A percentile compares a stretch with the other conserved stretches of the same genome.
Conservation (phyloP, 2,113 vertebrate species). For the Morone chrysops region DNA sequence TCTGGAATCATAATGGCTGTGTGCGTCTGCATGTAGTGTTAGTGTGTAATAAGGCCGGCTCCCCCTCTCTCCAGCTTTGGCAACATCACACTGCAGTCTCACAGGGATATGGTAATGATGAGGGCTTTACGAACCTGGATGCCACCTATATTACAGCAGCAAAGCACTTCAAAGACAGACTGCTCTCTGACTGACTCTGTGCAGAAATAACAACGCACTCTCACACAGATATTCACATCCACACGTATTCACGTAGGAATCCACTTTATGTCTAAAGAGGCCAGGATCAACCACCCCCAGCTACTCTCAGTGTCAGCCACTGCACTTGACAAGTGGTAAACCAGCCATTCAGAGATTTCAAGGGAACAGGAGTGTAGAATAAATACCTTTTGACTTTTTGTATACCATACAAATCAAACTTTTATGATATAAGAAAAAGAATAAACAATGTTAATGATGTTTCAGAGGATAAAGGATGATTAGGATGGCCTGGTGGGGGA, state of each 20-base stretch:
- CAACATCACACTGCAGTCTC: slow-evolving; percentile 75
- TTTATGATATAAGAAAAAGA: neutral
- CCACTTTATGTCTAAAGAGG: slow-evolving; percentile 27
- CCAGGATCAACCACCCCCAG: slow-evolving; percentile 20
- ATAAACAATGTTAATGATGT: neutral
- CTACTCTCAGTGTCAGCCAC: slow-evolving; percentile 12
- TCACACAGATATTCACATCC: slow-evolving; percentile 29
- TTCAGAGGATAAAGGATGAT: neutral
- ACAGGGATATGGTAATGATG: slow-evolving; percentile 75
- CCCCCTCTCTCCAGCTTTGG: slow-evolving; percentile 45
- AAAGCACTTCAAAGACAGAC: slow-evolving; percentile 76
- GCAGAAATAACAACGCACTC: slow-evolving; percentile 65
- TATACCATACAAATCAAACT: neutral
- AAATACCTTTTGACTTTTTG: neutral
- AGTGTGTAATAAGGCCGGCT: slow-evolving; percentile 38
- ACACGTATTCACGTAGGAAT: slow-evolving; percentile 19
- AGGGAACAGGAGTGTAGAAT: neutral
- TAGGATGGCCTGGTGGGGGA: too few species aligned
- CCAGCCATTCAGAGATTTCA: slow-evolving; percentile 31
- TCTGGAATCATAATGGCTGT: slow-evolving; percentile 30
- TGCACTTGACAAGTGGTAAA: slow-evolving; percentile 2
- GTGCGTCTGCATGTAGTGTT: slow-evolving; percentile 37
- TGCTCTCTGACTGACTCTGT: slow-evolving; percentile 61
- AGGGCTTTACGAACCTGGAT: slow-evolving; percentile 70
- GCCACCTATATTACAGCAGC: slow-evolving; percentile 71